phyloP scores from a whole-genome alignment of 2,797 vertebrate genomes.

The Siniperca undulata region DNA sequence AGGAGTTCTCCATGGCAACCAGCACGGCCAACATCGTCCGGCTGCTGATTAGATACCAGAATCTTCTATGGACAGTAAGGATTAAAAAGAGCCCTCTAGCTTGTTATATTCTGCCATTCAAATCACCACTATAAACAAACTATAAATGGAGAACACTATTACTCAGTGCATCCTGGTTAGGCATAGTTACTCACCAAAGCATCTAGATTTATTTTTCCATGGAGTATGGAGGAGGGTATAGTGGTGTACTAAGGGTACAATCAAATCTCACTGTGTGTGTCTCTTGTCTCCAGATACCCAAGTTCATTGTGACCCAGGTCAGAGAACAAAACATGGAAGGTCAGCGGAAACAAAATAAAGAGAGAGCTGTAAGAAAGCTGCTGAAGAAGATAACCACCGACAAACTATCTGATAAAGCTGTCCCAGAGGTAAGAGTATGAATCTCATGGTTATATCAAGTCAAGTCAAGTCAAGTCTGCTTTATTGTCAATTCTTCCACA shows the following conservation, averaged over 20 bases:
- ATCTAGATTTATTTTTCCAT: neutral
- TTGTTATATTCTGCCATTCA: neutral
- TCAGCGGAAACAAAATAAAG: constrained; percentile 90
- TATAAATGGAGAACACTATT: neutral
- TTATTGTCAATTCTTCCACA: too few relatives aligned
- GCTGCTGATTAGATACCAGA: constrained; percentile 94
- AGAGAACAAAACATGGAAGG: constrained; percentile 92
- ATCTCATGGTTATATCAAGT: neutral
- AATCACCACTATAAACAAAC: neutral
- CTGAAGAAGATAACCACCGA: constrained; percentile 96
- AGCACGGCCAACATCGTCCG: constrained; percentile 92
- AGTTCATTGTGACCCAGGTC: constrained; percentile 96
- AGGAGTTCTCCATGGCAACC: constrained; percentile 92
- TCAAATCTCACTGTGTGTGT: neutral
- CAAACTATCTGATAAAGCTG: constrained; percentile 87
- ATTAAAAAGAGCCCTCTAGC: neutral
- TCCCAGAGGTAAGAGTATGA: constrained; percentile 85
- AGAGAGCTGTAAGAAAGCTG: constrained; percentile 91
- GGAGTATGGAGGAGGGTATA: neutral
- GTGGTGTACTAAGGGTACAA: neutral
- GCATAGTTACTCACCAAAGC: neutral
- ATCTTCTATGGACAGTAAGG: constrained; percentile 95
- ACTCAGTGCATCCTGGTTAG: neutral
- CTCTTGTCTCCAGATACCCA: constrained; percentile 89
- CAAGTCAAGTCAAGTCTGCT: too few relatives aligned